Evolutionary conservation across 2,113 vertebrate genomes (phyloP).

Genomic region (Lagopus muta): DNA sequence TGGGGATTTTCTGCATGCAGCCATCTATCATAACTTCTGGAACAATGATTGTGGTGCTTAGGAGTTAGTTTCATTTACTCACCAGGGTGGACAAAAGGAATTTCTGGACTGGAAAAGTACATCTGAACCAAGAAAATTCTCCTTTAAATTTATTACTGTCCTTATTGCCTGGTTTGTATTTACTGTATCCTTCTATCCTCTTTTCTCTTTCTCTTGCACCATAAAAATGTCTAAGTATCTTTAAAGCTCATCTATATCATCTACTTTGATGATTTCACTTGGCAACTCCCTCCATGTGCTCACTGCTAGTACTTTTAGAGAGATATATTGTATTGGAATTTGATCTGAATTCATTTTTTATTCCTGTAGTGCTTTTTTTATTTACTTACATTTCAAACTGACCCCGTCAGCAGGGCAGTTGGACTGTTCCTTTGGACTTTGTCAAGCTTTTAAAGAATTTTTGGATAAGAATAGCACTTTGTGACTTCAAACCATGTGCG

Average conservation of each 20-base stretch:
- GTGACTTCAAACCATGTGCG: neutral
- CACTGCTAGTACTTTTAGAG: neutral
- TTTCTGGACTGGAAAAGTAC: neutral
- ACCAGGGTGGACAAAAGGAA: neutral
- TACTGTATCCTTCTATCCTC: neutral
- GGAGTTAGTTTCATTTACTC: neutral
- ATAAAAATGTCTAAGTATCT: conserved; percentile 24
- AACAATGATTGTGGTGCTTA: neutral
- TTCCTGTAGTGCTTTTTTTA: neutral
- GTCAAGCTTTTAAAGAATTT: neutral
- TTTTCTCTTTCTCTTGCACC: neutral
- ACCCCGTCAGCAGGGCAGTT: neutral
- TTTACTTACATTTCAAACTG: neutral
- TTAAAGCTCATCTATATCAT: neutral
- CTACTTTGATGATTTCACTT: conserved; percentile 29
- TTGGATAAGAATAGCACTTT: neutral
- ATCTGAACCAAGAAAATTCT: neutral
- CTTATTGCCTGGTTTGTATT: neutral
- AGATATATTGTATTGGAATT: neutral
- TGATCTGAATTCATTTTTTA: neutral
- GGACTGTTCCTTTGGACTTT: neutral
- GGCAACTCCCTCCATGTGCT: neutral
- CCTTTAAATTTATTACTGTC: neutral
- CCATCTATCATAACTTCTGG: neutral
- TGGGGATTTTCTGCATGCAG: neutral